Evolutionary conservation across 2,888 invertebrate species (phyloP).

Genomic region (Drosophila parthenogenetica): DNA sequence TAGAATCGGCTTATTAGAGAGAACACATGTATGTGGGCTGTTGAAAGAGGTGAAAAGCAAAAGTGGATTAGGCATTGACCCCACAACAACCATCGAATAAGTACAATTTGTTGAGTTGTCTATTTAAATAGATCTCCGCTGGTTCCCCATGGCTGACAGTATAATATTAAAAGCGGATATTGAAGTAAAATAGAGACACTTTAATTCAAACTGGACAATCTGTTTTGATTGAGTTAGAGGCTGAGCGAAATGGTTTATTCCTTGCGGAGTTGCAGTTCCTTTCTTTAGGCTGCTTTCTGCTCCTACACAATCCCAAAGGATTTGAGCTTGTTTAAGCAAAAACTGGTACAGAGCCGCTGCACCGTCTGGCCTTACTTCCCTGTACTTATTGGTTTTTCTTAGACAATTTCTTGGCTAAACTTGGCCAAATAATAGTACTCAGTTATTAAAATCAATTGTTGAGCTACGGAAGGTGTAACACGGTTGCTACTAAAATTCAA

Average conservation of each 20-base stretch:
- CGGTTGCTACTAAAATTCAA: constrained; percentile 56
- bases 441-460: constrained; percentile 64
- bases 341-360: background rate
- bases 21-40: constrained; percentile 58
- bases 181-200: background rate
- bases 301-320: background rate
- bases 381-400: background rate
- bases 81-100: constrained; percentile 26
- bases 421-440: constrained; percentile 35
- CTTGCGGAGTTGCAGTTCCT: background rate
- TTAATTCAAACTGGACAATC: background rate
- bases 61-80: constrained; percentile 29
- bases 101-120: constrained; percentile 38
- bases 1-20: constrained; percentile 63
- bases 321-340: background rate
- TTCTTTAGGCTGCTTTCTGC: background rate
- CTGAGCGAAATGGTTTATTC: background rate
- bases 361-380: too few relatives aligned
- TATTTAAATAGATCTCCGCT: constrained; percentile 44
- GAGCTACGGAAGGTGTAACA: constrained; percentile 42
- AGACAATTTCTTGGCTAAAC: constrained; percentile 13
- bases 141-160: constrained; percentile 8
- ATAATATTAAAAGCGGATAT: background rate
- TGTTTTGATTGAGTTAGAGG: background rate
- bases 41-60: constrained; percentile 31